Conservation (phyloP, 2,888 invertebrate genomes). For the Phyllotreta striolata region DNA sequence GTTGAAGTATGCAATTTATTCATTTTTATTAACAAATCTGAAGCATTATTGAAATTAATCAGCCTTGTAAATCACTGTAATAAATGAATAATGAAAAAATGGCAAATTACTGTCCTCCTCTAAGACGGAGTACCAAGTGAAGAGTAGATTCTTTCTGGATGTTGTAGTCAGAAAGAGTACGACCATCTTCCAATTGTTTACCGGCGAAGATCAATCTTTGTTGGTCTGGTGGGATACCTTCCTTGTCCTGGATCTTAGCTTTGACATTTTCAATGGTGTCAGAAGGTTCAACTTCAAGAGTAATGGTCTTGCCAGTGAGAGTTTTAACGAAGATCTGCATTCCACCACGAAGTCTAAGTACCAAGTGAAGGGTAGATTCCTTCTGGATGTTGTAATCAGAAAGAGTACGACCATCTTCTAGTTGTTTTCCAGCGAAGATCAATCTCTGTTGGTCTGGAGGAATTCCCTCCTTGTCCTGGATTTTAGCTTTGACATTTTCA, state of each 20-base stretch:
- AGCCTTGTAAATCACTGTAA: conserved; percentile 21
- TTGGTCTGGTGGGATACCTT: conserved; percentile 67
- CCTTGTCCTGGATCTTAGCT: conserved; percentile 67
- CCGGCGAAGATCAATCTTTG: conserved; percentile 72
- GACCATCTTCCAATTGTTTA: conserved; percentile 74
- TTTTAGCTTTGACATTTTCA: conserved; percentile 71
- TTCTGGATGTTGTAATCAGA: conserved; percentile 73
- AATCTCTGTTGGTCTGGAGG: conserved; percentile 69
- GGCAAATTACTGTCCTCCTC: conserved; percentile 20
- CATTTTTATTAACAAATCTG: conserved; percentile 6
- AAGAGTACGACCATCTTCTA: conserved; percentile 74
- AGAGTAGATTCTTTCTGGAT: conserved; percentile 64
- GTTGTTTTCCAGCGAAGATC: conserved; percentile 74
- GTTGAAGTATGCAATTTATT: conserved; percentile 2
- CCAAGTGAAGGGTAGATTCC: conserved; percentile 67
- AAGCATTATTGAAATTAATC: conserved; percentile 16
- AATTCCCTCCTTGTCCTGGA: conserved; percentile 67
- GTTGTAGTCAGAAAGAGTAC: conserved; percentile 72
- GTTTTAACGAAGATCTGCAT: conserved; percentile 68
- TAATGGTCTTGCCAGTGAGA: conserved; percentile 66
- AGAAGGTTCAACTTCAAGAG: conserved; percentile 67
- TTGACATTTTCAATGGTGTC: conserved; percentile 73
- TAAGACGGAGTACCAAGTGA: conserved; percentile 20
- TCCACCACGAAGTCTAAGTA: conserved; percentile 65
- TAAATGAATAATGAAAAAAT: conserved; percentile 2